A percentile compares a stretch with the other conserved stretches of the same genome.
These are phyloP conservation scores for Periplaneta americana DNA, from an alignment of 1,140 invertebrate genomes.

Conservation along the genomic window DNA sequence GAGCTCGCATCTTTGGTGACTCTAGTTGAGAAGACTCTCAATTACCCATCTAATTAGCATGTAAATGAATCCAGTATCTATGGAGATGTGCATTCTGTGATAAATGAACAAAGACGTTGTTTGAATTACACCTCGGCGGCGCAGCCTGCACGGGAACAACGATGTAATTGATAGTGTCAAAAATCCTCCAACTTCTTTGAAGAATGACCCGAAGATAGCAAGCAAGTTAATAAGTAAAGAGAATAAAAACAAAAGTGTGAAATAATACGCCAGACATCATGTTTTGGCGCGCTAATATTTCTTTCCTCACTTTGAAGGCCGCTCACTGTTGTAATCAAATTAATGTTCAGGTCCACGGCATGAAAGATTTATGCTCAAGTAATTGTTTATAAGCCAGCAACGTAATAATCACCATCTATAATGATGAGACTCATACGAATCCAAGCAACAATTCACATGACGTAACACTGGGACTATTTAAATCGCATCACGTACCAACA, in stretches of 20 bases:
- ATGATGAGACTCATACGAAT: background rate
- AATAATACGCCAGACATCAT: background rate
- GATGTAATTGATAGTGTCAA: background rate
- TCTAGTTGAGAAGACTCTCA: too few species aligned
- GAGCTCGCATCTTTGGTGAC: too few species aligned
- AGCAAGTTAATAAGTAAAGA: background rate
- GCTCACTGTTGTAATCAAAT: background rate
- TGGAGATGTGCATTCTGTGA: too few species aligned
- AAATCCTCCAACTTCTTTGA: too few species aligned
- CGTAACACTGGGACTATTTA: background rate
- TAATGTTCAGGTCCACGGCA: background rate
- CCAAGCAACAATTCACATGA: background rate
- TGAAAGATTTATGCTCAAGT: background rate
- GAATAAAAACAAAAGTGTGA: background rate
- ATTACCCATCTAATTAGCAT: too few species aligned
- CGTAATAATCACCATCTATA: background rate
- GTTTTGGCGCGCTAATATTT: background rate
- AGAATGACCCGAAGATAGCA: background rate
- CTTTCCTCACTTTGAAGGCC: background rate
- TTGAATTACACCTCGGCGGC: background rate
- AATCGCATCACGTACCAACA: background rate
- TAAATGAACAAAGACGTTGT: too few species aligned
- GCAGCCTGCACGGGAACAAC: background rate
- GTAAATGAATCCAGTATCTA: too few species aligned
- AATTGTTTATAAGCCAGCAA: background rate